Conservation (phyloP, 2,797 vertebrate genomes). For the Anisognathus igniventris region DNA sequence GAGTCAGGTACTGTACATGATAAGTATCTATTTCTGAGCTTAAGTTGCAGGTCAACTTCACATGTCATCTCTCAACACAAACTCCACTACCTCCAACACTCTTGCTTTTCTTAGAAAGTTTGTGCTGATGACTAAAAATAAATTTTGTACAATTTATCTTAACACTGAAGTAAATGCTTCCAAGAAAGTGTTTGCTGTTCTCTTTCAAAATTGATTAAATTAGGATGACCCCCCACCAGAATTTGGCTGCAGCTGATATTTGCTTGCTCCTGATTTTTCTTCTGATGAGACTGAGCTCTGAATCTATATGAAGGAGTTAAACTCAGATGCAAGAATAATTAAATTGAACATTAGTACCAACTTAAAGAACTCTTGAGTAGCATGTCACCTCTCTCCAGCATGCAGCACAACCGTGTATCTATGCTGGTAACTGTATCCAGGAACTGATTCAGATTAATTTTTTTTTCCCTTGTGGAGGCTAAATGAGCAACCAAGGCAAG, state of each 20-base stretch:
- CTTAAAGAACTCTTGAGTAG: background rate
- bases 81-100: background rate
- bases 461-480: background rate
- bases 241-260: background rate
- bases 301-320: background rate
- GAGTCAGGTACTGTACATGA: background rate
- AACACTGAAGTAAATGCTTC: background rate
- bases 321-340: background rate
- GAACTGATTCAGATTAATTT: background rate
- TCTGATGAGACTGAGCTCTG: background rate
- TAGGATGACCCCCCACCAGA: background rate
- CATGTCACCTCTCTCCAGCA: background rate
- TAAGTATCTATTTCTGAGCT: background rate
- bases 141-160: background rate
- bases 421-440: background rate
- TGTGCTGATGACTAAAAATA: background rate
- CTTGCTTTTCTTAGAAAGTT: background rate
- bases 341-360: background rate
- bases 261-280: background rate
- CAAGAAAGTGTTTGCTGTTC: background rate
- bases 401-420: background rate
- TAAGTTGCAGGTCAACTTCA: background rate
- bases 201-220: background rate
- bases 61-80: background rate
- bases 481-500: background rate